Conservation (phyloP, 2,888 invertebrate species). For the Campaea margaritaria region DNA sequence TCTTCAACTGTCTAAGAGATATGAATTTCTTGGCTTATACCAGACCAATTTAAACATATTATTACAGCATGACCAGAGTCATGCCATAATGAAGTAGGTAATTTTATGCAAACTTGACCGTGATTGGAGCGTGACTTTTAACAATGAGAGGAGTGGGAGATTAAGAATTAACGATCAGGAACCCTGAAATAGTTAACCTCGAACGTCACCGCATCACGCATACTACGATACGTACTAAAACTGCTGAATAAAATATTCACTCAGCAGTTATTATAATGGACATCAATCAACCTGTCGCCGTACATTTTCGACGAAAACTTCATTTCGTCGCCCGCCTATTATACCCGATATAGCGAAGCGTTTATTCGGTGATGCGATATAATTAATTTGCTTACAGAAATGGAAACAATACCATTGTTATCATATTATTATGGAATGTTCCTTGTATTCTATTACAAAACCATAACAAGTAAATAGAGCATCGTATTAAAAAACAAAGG, state of each 20-base stretch:
- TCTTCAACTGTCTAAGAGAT: slow-evolving; percentile 38
- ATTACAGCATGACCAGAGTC: no score
- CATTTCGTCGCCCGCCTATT: slow-evolving; percentile 65
- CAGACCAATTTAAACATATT: background rate
- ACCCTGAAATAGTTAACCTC: slow-evolving; percentile 74
- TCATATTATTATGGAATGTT: no score
- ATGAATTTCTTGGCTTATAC: slow-evolving; percentile 12
- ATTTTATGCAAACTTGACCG: slow-evolving; percentile 52
- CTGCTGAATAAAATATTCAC: slow-evolving; percentile 76
- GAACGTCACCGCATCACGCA: slow-evolving; percentile 71
- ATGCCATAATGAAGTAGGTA: slow-evolving; percentile 36
- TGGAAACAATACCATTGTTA: slow-evolving; percentile 21
- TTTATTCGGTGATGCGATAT: slow-evolving; percentile 51
- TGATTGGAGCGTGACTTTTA: slow-evolving; percentile 66
- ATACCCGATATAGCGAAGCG: slow-evolving; percentile 51
- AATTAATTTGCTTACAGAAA: slow-evolving; percentile 50
- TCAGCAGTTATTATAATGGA: slow-evolving; percentile 72
- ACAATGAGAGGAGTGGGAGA: slow-evolving; percentile 64
- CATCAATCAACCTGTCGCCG: slow-evolving; percentile 77
- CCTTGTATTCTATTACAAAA: no score
- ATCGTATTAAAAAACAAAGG: no score
- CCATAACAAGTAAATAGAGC: no score
- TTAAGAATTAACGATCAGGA: slow-evolving; percentile 71
- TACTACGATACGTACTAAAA: slow-evolving; percentile 54
- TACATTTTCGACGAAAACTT: slow-evolving; percentile 75